Base-by-base conservation (phyloP, 2,888 invertebrate genomes). In the Acanthococcus lagerstroemiae region DNA sequence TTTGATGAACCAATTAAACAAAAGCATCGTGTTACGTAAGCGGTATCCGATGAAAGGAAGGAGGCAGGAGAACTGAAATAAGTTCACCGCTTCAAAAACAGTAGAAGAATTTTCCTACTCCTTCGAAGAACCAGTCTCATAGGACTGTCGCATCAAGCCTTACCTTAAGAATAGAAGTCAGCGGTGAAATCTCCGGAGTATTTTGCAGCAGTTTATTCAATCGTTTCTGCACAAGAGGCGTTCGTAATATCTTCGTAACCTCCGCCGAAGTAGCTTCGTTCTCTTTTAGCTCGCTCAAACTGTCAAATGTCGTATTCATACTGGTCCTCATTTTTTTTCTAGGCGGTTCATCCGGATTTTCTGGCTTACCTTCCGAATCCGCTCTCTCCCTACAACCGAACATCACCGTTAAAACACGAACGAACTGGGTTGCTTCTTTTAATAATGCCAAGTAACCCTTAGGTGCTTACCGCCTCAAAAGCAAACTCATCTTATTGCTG, bases 111-210 rank as follows among this genome's bases (percentile, higher is more conserved):
- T n/a, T n/a, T n/a, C n/a, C n/a, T n/a, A n/a, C n/a, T n/a, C n/a
- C n/a, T n/a, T n/a, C n/a, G n/a, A n/a, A n/a, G n/a, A n/a, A n/a
- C n/a, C n/a, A n/a, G n/a, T n/a, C n/a, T n/a, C n/a, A n/a, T n/a
- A n/a, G n/a, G n/a, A n/a, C n/a, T n/a, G n/a, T n/a, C n/a, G n/a
- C n/a, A n/a, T n/a, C n/a, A n/a, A n/a, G n/a, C n/a, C 17, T 54
- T 7, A 63, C 63, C 37, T 63, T 63, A 3, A 63, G 44, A 24
- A 54, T 63, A 9, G 63, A 63, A 19, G 63, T 52, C 26, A 63
- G 44, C 22, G 63, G 63, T 21, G 63, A 63, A 2, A 54, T 37
- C 44, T 63, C 63, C 15, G 63, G 63, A 0, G 63, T 63, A 44
- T 44, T 63, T 54, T 37, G 25, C 4, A 63, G 52, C 21, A 63